Evolutionary conservation across 64 coral and sea anemone species (phyloP).

Genomic region (Montipora efflorescens): DNA sequence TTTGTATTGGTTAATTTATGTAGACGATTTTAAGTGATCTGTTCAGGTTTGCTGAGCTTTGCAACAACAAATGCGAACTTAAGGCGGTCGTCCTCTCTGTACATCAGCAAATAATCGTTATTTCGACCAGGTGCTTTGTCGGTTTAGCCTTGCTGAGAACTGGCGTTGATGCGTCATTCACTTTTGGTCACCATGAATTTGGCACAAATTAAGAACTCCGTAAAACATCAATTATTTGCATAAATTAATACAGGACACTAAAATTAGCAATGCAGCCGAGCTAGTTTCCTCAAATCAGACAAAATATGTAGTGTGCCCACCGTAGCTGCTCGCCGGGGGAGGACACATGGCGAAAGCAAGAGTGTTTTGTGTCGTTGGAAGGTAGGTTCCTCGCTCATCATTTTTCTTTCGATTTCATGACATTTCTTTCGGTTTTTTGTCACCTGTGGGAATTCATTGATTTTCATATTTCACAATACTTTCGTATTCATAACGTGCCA

Average conservation of each 20-base stretch:
- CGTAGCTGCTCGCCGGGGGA: neutral
- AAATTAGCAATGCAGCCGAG: slow-evolving; percentile 17
- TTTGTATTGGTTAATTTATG: neutral
- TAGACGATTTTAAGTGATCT: neutral
- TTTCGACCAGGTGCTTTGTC: neutral
- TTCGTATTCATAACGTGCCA: neutral
- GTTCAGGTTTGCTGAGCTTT: neutral
- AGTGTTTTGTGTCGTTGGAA: slow-evolving; percentile 45
- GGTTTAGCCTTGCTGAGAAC: neutral
- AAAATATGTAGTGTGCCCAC: neutral
- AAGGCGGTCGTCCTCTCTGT: neutral
- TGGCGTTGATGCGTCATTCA: neutral
- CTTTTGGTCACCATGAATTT: neutral
- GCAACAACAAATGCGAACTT: neutral
- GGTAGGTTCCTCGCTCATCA: neutral
- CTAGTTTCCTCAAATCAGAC: neutral
- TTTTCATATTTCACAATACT: neutral
- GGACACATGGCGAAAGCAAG: neutral
- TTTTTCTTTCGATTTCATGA: too few species aligned
- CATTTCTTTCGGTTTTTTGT: neutral
- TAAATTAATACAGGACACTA: neutral
- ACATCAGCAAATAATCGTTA: neutral
- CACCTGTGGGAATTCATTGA: neutral
- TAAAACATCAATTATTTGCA: neutral
- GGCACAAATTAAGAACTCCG: neutral